Conservation (phyloP, 2,888 invertebrate species). For the Drosophila putrida region DNA sequence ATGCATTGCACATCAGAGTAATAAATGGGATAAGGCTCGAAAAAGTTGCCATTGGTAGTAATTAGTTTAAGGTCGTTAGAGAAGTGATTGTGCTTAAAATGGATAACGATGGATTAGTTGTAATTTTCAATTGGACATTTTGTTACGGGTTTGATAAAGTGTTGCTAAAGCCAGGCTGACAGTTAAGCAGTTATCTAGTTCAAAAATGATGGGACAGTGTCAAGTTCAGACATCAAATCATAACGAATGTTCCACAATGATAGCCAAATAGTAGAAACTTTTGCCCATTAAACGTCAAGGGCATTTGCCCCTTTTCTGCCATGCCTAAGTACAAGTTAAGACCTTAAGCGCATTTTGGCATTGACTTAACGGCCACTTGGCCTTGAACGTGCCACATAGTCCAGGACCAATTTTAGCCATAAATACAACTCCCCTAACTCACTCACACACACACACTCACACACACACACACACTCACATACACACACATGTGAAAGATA, state of each 20-base stretch:
- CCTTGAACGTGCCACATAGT: constrained; percentile 35
- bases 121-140: constrained; percentile 43
- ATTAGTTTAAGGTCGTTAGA: constrained; percentile 59
- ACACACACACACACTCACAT: constrained; percentile 11
- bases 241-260: constrained; percentile 23
- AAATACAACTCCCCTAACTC: constrained; percentile 36
- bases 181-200: constrained; percentile 6
- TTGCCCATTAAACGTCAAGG: constrained; percentile 32
- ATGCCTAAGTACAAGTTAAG: constrained; percentile 56
- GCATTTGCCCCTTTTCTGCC: constrained; percentile 4
- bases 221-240: constrained; percentile 1
- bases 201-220: constrained; percentile 11
- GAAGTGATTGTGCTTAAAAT: constrained; percentile 36
- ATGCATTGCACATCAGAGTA: constrained; percentile 38
- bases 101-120: constrained; percentile 61
- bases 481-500: constrained; percentile 9
- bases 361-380: constrained; percentile 61
- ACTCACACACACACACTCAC: background rate
- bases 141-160: constrained; percentile 13
- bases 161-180: constrained; percentile 10
- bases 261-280: constrained; percentile 31
- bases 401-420: constrained; percentile 59
- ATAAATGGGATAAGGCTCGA: background rate
- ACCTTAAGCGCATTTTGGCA: constrained; percentile 57
- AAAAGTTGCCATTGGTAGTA: constrained; percentile 27